Evolutionary conservation across 2,797 vertebrate genomes (phyloP).

Genomic region (Trachurus trachurus): DNA sequence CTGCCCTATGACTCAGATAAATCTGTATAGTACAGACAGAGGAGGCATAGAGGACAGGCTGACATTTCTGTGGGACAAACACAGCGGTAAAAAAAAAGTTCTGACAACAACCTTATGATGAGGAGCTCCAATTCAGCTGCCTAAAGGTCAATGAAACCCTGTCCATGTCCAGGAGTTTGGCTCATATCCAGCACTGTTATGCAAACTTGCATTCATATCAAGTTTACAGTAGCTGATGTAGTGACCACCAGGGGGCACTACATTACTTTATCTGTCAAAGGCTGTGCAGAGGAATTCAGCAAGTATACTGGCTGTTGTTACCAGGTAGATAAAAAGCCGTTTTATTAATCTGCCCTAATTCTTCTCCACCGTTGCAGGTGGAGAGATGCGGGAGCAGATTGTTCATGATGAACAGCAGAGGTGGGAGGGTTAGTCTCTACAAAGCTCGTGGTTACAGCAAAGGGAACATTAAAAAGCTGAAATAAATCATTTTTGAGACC

Average conservation of each 20-base stretch:
- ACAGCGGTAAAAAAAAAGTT: constrained; percentile 5
- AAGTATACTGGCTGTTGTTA: constrained; percentile 32
- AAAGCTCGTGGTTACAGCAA: constrained; percentile 41
- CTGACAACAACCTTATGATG: constrained; percentile 23
- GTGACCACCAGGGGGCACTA: constrained; percentile 69
- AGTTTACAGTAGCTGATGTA: not conserved
- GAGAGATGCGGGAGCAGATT: constrained; percentile 32
- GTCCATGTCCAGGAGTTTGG: constrained; percentile 22
- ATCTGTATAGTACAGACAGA: constrained; percentile 30
- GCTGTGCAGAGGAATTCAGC: not conserved
- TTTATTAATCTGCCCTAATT: constrained; percentile 39
- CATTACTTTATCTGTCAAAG: constrained; percentile 3
- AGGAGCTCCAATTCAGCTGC: constrained; percentile 19
- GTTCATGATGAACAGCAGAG: constrained; percentile 17
- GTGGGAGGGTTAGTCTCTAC: constrained; percentile 65
- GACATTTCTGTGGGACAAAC: constrained; percentile 32
- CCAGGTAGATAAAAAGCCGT: constrained; percentile 4
- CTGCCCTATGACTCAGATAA: constrained; percentile 35
- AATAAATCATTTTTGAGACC: constrained; percentile 61
- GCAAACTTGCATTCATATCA: constrained; percentile 24
- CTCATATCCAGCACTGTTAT: constrained; percentile 33
- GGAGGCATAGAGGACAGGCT: constrained; percentile 20
- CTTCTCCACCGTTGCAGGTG: constrained; percentile 26
- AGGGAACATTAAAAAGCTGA: constrained; percentile 51
- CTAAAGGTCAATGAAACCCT: constrained; percentile 45